These are phyloP conservation scores for Drosophila picticornis DNA, from an alignment of 2,888 invertebrate species.

Conservation along the genomic window DNA sequence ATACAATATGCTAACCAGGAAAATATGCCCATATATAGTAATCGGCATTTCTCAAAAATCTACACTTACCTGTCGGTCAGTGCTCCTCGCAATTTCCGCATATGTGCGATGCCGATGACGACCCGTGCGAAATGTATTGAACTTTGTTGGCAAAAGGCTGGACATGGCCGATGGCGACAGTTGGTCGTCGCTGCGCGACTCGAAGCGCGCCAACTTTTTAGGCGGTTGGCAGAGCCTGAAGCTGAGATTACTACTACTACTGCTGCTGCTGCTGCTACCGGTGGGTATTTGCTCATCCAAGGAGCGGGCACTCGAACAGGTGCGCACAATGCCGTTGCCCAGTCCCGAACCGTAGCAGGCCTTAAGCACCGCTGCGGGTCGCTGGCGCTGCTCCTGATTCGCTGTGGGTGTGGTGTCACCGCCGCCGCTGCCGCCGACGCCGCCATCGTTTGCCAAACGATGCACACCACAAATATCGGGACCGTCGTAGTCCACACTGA, in stretches of 20 bases:
- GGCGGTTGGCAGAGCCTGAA: slow-evolving; percentile 50
- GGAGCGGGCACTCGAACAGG: slow-evolving; percentile 55
- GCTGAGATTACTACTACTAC: slow-evolving; percentile 25
- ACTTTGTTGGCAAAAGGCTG: slow-evolving; percentile 66
- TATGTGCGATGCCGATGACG: slow-evolving; percentile 65
- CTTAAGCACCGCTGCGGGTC: slow-evolving; percentile 34
- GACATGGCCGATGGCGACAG: slow-evolving; percentile 34
- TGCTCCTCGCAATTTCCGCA: slow-evolving; percentile 47
- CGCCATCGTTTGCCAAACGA: slow-evolving; percentile 31
- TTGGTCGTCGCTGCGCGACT: slow-evolving; percentile 23
- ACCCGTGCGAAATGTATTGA: slow-evolving; percentile 65
- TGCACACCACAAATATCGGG: slow-evolving; percentile 58
- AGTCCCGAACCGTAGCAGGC: slow-evolving; percentile 11
- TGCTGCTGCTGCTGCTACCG: slow-evolving; percentile 13
- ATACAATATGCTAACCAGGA: neutral
- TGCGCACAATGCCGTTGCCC: slow-evolving; percentile 36
- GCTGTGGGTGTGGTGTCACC: slow-evolving; percentile 13
- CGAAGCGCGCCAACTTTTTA: slow-evolving; percentile 54
- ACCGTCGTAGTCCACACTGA: slow-evolving; percentile 65
- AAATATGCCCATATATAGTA: neutral
- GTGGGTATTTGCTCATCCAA: slow-evolving; percentile 50
- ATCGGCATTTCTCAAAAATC: neutral
- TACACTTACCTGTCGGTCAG: slow-evolving; percentile 38
- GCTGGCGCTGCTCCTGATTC: slow-evolving; percentile 20
- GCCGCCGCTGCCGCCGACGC: neutral